Conservation (phyloP, 2,113 vertebrate genomes). For the Tiliqua scincoides region DNA sequence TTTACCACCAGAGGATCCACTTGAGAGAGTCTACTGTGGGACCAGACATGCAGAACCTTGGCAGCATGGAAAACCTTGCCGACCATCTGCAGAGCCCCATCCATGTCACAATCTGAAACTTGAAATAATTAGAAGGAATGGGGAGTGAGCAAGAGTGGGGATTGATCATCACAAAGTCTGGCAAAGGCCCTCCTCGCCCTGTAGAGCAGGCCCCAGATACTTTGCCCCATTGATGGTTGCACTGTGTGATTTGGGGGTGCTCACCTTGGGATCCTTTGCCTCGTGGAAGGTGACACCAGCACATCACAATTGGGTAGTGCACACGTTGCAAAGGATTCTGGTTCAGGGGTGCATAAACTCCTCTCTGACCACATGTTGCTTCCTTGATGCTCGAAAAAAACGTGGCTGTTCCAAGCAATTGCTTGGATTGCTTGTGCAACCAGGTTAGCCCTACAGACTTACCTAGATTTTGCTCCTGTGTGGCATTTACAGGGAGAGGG, state of each 20-base stretch:
- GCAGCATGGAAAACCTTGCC: background rate
- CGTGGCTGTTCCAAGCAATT: background rate
- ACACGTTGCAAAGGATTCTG: background rate
- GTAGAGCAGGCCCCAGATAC: background rate
- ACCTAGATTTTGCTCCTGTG: background rate
- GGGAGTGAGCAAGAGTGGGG: background rate
- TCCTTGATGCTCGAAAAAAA: background rate
- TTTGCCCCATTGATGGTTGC: background rate
- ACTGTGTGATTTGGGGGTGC: background rate
- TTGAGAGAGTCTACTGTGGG: constrained; percentile 23
- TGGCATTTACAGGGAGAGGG: background rate
- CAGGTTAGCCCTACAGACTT: background rate
- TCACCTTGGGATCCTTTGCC: background rate
- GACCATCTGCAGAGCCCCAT: constrained; percentile 21
- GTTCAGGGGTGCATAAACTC: background rate
- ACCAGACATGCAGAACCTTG: background rate
- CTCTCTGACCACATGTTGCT: background rate
- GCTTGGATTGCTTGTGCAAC: background rate
- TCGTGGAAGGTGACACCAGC: background rate
- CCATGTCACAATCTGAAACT: constrained; percentile 22
- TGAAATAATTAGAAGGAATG: background rate
- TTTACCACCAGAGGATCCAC: constrained; percentile 49
- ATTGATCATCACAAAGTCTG: background rate
- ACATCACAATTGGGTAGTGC: background rate
- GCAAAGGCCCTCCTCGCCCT: background rate